Conservation (phyloP, 2,888 invertebrate species). For the Orthonychiurus folsomi region DNA sequence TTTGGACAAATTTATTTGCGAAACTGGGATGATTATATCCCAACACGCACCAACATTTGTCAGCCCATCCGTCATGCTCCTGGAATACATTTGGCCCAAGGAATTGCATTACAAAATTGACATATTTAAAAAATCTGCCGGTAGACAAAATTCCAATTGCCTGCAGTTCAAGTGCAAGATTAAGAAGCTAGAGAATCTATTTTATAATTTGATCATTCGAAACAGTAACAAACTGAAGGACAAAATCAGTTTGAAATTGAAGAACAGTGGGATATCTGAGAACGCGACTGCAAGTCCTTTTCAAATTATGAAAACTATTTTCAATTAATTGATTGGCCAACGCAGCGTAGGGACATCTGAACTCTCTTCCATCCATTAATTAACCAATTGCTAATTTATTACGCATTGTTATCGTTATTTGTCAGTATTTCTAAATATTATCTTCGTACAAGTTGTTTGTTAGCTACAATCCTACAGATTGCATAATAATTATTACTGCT, state of each 20-base stretch:
- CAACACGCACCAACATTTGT: constrained; percentile 33
- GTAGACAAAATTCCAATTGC: constrained; percentile 16
- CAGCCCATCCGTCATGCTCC: constrained; percentile 34
- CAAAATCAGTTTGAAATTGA: background rate
- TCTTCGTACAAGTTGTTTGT: too few species aligned
- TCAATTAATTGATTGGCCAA: too few species aligned
- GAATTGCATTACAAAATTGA: constrained; percentile 37
- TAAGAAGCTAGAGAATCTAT: constrained; percentile 37
- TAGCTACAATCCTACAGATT: too few species aligned
- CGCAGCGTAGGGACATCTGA: too few species aligned
- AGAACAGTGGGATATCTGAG: background rate
- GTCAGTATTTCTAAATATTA: too few species aligned
- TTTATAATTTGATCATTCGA: constrained; percentile 29
- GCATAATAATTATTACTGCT: too few species aligned
- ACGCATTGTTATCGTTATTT: too few species aligned
- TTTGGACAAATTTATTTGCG: constrained; percentile 39
- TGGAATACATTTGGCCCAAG: constrained; percentile 35
- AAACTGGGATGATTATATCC: constrained; percentile 36
- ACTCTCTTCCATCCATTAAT: too few species aligned
- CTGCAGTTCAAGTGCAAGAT: constrained; percentile 34
- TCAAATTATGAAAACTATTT: background rate
- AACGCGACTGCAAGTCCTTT: background rate
- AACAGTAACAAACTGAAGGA: background rate
- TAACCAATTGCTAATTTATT: too few species aligned
- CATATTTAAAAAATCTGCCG: constrained; percentile 31